Percentiles rank a stretch among this genome's conserved stretches.
Evolutionary conservation across 2,113 vertebrate species (phyloP).

Genomic region (Myanophis thanlyinensis): DNA sequence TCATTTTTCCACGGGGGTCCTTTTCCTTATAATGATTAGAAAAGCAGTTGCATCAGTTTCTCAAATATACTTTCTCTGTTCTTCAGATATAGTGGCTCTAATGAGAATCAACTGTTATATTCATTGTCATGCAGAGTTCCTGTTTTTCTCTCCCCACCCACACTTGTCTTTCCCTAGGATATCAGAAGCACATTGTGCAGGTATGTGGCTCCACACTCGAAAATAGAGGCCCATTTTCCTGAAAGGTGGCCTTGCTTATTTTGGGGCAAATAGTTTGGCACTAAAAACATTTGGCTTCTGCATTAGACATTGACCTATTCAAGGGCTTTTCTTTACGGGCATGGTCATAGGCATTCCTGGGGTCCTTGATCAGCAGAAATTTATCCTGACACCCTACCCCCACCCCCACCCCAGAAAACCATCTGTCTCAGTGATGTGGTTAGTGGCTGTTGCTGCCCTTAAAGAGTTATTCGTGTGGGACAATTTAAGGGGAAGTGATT

Average conservation of each 20-base stretch:
- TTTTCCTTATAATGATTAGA: not conserved
- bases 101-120: not conserved
- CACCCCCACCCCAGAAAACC: not conserved
- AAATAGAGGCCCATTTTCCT: not conserved
- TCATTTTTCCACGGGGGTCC: not conserved
- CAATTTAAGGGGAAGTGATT: not conserved
- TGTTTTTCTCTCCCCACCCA: constrained; percentile 4
- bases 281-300: not conserved
- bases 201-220: not conserved
- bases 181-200: constrained; percentile 22
- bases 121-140: not conserved
- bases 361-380: not conserved
- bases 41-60: not conserved
- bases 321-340: not conserved
- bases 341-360: not conserved
- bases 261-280: not conserved
- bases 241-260: not conserved
- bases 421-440: not conserved
- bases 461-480: not conserved
- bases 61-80: not conserved
- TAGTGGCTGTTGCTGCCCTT: not conserved
- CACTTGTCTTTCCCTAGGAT: constrained; percentile 6
- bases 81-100: not conserved
- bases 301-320: not conserved
- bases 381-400: not conserved